These are phyloP conservation scores for Leucopternis melanops DNA, from an alignment of 2,113 vertebrate genomes.

Conservation along the genomic window DNA sequence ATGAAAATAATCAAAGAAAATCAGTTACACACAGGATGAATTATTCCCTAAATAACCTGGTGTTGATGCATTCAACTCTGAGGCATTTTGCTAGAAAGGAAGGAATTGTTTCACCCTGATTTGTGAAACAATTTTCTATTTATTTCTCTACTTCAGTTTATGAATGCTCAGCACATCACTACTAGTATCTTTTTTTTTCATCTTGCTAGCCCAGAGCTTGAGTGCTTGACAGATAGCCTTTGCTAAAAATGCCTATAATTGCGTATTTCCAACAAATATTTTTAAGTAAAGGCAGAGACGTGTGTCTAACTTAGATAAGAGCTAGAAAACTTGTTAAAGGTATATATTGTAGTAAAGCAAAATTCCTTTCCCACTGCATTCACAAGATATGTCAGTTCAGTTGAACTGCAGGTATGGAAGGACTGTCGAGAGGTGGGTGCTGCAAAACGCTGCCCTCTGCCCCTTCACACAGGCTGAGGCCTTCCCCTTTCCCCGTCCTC, in stretches of 20 bases:
- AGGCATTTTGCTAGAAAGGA: neutral
- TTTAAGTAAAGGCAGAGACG: neutral
- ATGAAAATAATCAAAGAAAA: neutral
- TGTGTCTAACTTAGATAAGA: slow-evolving; percentile 20
- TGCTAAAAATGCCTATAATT: neutral
- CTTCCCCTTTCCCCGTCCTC: neutral
- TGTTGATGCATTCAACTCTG: neutral
- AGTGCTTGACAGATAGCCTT: neutral
- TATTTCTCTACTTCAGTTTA: neutral
- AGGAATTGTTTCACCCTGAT: neutral
- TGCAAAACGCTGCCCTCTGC: neutral
- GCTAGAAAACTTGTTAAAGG: neutral
- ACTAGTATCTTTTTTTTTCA: neutral
- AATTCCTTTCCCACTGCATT: neutral
- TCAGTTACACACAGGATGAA: neutral
- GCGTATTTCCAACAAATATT: neutral
- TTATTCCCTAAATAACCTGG: neutral
- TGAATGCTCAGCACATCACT: neutral
- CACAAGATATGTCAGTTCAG: neutral
- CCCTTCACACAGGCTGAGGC: neutral
- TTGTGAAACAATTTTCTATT: neutral
- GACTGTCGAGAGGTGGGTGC: slow-evolving; percentile 68
- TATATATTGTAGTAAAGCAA: neutral
- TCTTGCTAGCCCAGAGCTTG: neutral
- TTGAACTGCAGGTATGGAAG: neutral